Evolutionary conservation across 2,888 invertebrate genomes (phyloP).

Genomic region (Himalopsyche anomala): DNA sequence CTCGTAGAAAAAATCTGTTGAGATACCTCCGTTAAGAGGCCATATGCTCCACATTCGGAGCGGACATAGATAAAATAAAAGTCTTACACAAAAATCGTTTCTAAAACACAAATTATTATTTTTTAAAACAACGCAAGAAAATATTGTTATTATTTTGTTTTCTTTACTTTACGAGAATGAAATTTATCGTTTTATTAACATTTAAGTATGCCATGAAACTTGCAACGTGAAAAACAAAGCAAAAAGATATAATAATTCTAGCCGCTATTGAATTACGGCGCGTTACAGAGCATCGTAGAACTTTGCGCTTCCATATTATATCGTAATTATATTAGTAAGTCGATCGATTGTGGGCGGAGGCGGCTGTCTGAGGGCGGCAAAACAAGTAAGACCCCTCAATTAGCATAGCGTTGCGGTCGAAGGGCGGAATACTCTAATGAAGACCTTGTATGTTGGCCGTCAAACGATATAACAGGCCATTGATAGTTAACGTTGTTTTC

Average conservation of each 20-base stretch:
- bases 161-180: too few relatives aligned
- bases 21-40: too few relatives aligned
- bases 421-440: constrained; percentile 45
- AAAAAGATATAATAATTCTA: too few relatives aligned
- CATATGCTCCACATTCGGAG: too few relatives aligned
- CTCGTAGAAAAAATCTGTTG: too few relatives aligned
- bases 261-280: too few relatives aligned
- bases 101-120: background rate
- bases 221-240: too few relatives aligned
- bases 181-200: too few relatives aligned
- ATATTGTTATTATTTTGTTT: background rate
- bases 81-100: background rate
- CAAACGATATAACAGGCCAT: constrained; percentile 28
- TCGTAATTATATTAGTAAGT: constrained; percentile 38
- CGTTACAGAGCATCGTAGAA: background rate
- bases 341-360: constrained; percentile 37
- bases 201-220: too few relatives aligned
- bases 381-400: constrained; percentile 38
- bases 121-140: background rate
- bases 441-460: constrained; percentile 47
- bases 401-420: constrained; percentile 36
- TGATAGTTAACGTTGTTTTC: constrained; percentile 32
- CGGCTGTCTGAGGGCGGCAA: constrained; percentile 37
- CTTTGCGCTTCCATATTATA: background rate
- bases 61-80: too few relatives aligned